These are phyloP conservation scores for Amphipyra tragopoginis DNA, from an alignment of 2,888 invertebrate genomes.

Conservation along the genomic window DNA sequence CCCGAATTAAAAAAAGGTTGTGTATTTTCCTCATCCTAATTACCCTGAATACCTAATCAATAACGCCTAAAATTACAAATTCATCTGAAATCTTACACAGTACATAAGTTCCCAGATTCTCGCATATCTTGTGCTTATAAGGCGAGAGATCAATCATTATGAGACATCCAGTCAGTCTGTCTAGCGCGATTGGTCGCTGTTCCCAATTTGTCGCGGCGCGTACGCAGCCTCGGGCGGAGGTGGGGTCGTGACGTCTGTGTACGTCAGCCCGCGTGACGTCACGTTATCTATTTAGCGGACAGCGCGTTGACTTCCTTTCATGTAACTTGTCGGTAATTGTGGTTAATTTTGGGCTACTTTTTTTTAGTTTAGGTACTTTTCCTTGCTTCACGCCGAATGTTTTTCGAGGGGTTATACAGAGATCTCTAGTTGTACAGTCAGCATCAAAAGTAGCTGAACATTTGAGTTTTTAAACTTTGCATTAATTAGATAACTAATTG, in stretches of 20 bases:
- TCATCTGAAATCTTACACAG: constrained; percentile 6
- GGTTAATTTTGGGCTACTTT: no score
- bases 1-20: constrained; percentile 1
- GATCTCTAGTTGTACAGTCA: no score
- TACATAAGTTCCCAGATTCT: constrained; percentile 4
- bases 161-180: constrained; percentile 2
- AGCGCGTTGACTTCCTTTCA: constrained; percentile 1
- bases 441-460: no score
- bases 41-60: constrained; percentile 9
- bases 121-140: constrained; percentile 4
- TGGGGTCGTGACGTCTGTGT: constrained; percentile 47
- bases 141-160: constrained; percentile 21
- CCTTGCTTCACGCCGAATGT: no score
- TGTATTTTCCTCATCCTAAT: constrained; percentile 20
- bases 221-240: constrained; percentile 35
- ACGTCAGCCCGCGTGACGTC: constrained; percentile 41
- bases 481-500: no score
- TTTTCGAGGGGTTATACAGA: no score
- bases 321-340: neutral
- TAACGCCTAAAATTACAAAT: neutral
- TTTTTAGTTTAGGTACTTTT: no score
- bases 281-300: neutral
- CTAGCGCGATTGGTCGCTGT: constrained; percentile 11
- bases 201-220: constrained; percentile 34
- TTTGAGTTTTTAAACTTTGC: no score